Evolutionary conservation across 2,888 invertebrate species (phyloP), one percentile per base, ranked within the genome.

Genomic region (Lasioglossum figueresi): DNA sequence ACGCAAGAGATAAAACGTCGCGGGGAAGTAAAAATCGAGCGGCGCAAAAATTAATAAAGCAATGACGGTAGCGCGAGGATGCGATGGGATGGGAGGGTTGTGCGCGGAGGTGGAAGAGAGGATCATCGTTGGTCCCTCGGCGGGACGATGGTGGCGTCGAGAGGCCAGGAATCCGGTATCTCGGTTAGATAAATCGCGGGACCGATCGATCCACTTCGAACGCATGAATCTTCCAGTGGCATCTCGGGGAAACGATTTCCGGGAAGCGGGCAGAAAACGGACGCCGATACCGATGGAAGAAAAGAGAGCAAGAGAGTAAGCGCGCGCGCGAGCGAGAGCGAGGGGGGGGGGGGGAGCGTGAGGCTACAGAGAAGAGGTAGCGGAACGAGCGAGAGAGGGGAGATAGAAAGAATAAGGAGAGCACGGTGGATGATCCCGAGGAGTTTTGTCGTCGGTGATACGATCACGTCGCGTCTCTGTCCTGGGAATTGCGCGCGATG

Each of bases 401-500:
- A 76, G n/a, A 70, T 19, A 16, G 70, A 84, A 45, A 27, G 70
- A 86, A 52, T 37, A 81, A 79, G 66, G 31, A 66, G 45, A n/a
- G 68, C 23, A 16, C n/a, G 40, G 34, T 31, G 43, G 48, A n/a
- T 45, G 52, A 77, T 40, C 79, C 40, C 68, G 19, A 63, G 68
- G 85, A 82, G 86, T 71, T 66, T 77, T 78, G 79, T 78, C 77
- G 77, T 27, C 48, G 82, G 14, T 70, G 76, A 72, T 84, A 79
- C 84, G 79, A 81, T 86, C 81, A 76, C 84, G 81, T 74, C 72
- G 84, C 66, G 27, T 76, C 52, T 70, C 78, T 70, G 80, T 80
- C 78, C 59, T 27, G 84, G 82, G 86, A 83, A 86, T 86, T 80
- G 76, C 71, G 37, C 79, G 88, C 80, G 82, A 89, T 88, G 81